A percentile compares a stretch with the other conserved stretches of the same genome.
These are phyloP conservation scores for Neodiprion pinetum DNA, from an alignment of 1,140 invertebrate species.

Conservation along the genomic window DNA sequence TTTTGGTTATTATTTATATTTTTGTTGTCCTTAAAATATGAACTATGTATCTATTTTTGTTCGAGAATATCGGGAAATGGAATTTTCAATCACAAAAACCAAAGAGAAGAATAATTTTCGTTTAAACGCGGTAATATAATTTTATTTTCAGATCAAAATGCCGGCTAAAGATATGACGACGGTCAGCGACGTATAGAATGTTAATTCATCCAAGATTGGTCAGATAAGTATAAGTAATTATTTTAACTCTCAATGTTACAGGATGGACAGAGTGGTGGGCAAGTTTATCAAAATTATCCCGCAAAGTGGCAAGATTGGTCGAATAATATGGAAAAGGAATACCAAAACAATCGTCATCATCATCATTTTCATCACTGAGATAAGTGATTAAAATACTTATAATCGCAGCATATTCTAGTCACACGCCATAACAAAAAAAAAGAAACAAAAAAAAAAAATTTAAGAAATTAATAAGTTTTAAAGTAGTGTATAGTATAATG, in stretches of 20 bases:
- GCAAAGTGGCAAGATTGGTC: constrained; percentile 40
- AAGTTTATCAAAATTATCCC: constrained; percentile 31
- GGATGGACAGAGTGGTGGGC: constrained; percentile 29
- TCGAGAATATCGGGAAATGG: constrained; percentile 18
- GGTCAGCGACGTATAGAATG: constrained; percentile 38
- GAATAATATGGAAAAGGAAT: constrained; percentile 39
- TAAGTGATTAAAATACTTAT: constrained; percentile 8
- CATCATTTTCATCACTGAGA: constrained; percentile 49
- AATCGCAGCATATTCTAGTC: constrained; percentile 13
- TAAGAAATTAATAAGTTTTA: background rate
- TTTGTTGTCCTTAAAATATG: constrained; percentile 15
- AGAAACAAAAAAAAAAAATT: background rate
- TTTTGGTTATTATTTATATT: background rate
- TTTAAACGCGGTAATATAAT: background rate
- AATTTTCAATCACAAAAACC: constrained; percentile 19
- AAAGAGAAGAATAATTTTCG: background rate
- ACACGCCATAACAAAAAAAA: background rate
- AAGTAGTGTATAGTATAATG: background rate
- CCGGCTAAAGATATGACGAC: constrained; percentile 40
- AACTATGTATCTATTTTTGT: constrained; percentile 21
- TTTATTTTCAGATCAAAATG: constrained; percentile 57
- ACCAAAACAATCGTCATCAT: constrained; percentile 42
- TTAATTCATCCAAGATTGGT: constrained; percentile 40
- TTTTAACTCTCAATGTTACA: constrained; percentile 34
- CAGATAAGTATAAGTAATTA: constrained; percentile 14